A percentile compares a stretch with the other conserved stretches of the same genome.
Conservation (phyloP, 1,140 invertebrate genomes). For the Lutraria rhynchaena region DNA sequence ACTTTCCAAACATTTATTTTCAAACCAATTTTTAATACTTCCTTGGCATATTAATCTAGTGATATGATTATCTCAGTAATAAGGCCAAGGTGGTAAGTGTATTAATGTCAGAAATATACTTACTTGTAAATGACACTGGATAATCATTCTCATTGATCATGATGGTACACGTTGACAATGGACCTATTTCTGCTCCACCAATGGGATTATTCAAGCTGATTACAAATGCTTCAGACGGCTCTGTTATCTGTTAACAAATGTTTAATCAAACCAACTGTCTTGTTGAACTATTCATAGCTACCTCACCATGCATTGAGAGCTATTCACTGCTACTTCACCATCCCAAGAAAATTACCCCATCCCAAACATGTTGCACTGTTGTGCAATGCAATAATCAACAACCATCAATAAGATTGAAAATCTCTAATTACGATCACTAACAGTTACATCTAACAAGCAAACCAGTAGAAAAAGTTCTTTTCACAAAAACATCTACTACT, state of each 20-base stretch:
- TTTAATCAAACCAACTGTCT: too few species aligned
- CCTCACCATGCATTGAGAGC: too few species aligned
- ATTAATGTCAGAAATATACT: not conserved
- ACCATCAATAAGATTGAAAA: too few species aligned
- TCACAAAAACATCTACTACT: too few species aligned
- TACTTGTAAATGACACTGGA: constrained; percentile 36
- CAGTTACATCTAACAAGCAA: too few species aligned
- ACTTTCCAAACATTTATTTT: not conserved
- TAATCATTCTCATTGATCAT: constrained; percentile 41
- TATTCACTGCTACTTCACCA: too few species aligned
- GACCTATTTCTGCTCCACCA: constrained; percentile 33
- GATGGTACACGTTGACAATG: constrained; percentile 1
- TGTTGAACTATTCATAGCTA: too few species aligned
- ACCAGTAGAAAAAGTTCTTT: too few species aligned
- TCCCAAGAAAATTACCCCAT: too few species aligned
- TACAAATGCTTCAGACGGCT: constrained; percentile 40
- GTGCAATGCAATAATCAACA: too few species aligned
- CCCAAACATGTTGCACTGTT: too few species aligned
- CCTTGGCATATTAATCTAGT: not conserved
- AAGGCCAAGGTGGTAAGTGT: not conserved
- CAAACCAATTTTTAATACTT: not conserved
- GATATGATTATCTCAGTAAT: not conserved
- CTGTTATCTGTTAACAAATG: constrained; percentile 37
- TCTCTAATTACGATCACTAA: too few species aligned
- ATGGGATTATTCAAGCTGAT: constrained; percentile 40